Evolutionary conservation across 1,140 invertebrate genomes (phyloP), one percentile per base, ranked within the genome.

Genomic region (Arctopsyche grandis): DNA sequence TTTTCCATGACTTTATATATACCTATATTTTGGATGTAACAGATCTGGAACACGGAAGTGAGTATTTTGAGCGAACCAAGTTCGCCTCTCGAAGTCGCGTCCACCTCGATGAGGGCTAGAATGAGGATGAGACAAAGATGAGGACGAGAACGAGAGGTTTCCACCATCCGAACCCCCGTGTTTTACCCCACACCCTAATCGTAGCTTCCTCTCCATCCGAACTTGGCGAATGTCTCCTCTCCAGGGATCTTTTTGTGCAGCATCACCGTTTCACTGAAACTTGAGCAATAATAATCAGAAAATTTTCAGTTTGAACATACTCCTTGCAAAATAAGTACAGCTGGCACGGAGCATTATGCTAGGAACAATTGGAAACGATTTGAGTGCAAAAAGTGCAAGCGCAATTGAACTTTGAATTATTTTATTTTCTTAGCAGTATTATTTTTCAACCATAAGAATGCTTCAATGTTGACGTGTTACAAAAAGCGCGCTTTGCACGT

Each of bases 241-340:
- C 63, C 63, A 22, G 63, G 63, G 63, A 66, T 66, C 63, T 22
- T 66, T 66, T 66, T 66, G 63, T 66, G 63, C 63, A 66, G 63
- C 24, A 66, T 66, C 63, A 29, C 63, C 63, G 63, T 66, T 26
- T 5, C 22, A 12, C 5, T 26, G 12, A 24, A 66, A 66, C 22
- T 66, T 66, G 7, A 24, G 63, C 63, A 66, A 66, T 66, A 66
- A 66, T 66, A 66, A 66, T 66, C 63, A 66, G 24, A 66, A 66
- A 38, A 66, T 66, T 66, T 66, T 66, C 63, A 66, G 63, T 66
- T 26, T 24, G 63, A 66, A 66, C 63, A 66, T 66, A 66, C 63
- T 66, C 63, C 21, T 12, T 5, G 22, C 24, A 22, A 66, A 66
- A 66, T 66, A 66, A 66, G 63, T 26, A 66, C 63, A 66, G 24